Conservation (phyloP, 2,888 invertebrate species). For the Apodemia duryi region DNA sequence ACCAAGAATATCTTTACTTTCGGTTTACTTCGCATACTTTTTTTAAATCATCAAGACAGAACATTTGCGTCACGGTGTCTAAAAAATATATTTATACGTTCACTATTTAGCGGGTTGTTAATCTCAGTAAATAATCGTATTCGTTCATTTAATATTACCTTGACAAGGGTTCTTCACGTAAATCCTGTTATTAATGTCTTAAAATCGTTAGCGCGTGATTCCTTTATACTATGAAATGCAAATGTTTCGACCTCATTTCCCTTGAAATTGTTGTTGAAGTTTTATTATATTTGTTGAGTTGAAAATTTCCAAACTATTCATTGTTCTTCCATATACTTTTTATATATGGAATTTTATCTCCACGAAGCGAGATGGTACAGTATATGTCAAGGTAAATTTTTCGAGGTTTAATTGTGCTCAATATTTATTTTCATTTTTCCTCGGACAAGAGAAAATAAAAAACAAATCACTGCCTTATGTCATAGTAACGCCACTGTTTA, state of each 20-base stretch:
- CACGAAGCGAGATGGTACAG: too few relatives aligned
- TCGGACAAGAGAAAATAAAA: too few relatives aligned
- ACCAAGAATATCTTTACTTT: too few relatives aligned
- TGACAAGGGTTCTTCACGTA: conserved; percentile 7
- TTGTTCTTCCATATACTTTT: too few relatives aligned
- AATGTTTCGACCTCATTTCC: conserved; percentile 5
- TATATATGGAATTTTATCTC: too few relatives aligned
- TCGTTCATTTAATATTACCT: conserved; percentile 1
- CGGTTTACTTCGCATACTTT: too few relatives aligned
- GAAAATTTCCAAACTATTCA: background rate
- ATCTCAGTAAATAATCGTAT: background rate
- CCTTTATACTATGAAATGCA: background rate
- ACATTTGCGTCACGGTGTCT: background rate
- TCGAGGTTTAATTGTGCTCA: too few relatives aligned
- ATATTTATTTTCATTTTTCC: too few relatives aligned
- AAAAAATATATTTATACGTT: background rate
- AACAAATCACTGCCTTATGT: too few relatives aligned
- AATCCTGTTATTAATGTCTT: conserved; percentile 13
- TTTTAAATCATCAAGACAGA: background rate
- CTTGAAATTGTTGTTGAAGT: background rate
- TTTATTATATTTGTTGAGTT: background rate
- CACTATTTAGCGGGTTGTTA: background rate
- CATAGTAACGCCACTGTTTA: too few relatives aligned
- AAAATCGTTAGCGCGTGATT: conserved; percentile 3
- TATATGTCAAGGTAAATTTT: too few relatives aligned